These are phyloP conservation scores for Platygyra sinensis DNA, from an alignment of 64 coral and sea anemone species.

Conservation along the genomic window DNA sequence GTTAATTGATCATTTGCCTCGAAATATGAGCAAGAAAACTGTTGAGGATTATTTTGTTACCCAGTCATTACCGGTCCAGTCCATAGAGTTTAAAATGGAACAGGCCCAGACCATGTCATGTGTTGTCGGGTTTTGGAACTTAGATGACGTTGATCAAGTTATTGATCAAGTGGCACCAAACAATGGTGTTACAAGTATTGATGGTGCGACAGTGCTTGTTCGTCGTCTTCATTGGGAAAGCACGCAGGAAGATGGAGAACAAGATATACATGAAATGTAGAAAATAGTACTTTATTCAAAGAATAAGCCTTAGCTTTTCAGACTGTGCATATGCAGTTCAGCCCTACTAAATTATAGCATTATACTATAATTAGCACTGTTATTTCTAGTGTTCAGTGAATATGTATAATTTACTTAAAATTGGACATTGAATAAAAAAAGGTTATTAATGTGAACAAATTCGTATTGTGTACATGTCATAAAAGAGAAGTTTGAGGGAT, in stretches of 20 bases:
- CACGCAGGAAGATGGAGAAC: neutral
- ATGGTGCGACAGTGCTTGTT: neutral
- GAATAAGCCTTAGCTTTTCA: no score
- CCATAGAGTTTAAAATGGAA: neutral
- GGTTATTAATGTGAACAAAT: no score
- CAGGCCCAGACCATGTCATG: neutral
- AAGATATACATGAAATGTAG: neutral
- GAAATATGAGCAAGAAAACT: neutral
- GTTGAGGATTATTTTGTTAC: neutral
- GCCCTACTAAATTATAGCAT: no score
- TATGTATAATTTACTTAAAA: no score
- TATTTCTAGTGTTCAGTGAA: no score
- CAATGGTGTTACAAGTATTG: neutral
- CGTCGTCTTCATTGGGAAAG: neutral
- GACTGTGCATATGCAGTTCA: no score
- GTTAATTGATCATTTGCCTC: neutral
- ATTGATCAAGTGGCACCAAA: neutral
- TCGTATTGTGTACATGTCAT: no score
- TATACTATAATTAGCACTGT: no score
- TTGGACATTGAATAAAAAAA: no score
- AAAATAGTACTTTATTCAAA: neutral
- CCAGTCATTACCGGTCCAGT: neutral
- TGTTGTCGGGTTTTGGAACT: constrained; percentile 1
- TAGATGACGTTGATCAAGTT: neutral
- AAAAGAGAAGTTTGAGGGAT: no score